Percentiles rank a stretch among this genome's conserved stretches.
These are phyloP conservation scores for Tachysurus fulvidraco DNA, from an alignment of 2,113 vertebrate species.

Conservation along the genomic window DNA sequence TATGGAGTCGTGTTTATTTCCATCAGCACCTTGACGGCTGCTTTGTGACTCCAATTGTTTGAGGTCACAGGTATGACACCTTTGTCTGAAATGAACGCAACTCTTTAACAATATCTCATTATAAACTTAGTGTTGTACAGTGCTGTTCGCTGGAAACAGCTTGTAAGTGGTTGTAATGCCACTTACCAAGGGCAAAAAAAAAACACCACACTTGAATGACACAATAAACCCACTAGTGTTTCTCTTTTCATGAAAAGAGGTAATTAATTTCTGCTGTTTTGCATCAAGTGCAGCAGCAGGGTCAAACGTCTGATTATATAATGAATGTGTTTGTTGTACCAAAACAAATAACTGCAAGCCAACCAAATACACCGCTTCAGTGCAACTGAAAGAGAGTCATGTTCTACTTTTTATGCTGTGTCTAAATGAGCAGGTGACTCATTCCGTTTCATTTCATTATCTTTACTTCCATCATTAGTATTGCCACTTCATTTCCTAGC, in stretches of 20 bases:
- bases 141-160: not conserved
- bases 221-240: conserved; percentile 25
- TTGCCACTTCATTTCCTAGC: not conserved
- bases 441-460: conserved; percentile 5
- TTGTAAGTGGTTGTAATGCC: not conserved
- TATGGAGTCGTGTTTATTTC: not conserved
- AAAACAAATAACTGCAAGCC: conserved; percentile 1
- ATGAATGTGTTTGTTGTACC: conserved; percentile 15
- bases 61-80: not conserved
- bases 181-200: conserved; percentile 8
- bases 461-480: not conserved
- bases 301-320: not conserved
- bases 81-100: not conserved
- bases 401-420: not conserved
- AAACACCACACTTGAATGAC: conserved; percentile 23
- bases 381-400: conserved; percentile 3
- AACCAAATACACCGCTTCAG: not conserved
- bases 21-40: not conserved
- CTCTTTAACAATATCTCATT: not conserved
- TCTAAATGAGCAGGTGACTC: not conserved
- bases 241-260: conserved; percentile 1
- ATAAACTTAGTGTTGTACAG: not conserved
- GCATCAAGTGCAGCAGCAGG: not conserved
- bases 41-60: not conserved
- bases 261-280: conserved; percentile 39